phyloP scores from a whole-genome alignment of 1,140 invertebrate species.

The Ridgeia piscesae region DNA sequence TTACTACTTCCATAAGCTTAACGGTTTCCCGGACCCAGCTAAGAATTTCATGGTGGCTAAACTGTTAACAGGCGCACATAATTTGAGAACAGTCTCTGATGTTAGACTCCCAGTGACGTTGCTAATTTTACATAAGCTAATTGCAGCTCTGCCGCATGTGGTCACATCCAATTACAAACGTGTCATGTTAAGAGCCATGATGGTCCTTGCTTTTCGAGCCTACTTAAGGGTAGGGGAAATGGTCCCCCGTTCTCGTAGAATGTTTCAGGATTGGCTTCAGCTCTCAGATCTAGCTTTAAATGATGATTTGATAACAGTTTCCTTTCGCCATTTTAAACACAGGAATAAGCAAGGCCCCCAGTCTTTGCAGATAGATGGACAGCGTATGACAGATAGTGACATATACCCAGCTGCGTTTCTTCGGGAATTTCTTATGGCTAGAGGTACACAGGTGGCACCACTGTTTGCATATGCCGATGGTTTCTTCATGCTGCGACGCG shows the following conservation, averaged over 20 bases:
- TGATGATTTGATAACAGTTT: neutral
- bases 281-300: neutral
- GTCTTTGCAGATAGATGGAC: neutral
- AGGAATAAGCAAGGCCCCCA: neutral
- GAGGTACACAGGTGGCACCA: neutral
- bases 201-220: neutral
- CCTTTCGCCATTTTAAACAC: neutral
- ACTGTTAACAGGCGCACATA: neutral
- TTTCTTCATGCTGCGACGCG: neutral
- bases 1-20: neutral
- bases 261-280: neutral
- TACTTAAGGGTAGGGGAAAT: neutral
- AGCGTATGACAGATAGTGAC: neutral
- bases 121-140: neutral
- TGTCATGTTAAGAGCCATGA: neutral
- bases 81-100: neutral
- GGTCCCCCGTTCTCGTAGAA: neutral
- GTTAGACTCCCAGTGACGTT: neutral
- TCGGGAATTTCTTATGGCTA: neutral
- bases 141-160: neutral
- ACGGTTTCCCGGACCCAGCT: neutral
- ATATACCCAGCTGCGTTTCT: neutral
- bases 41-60: neutral
- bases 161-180: neutral
- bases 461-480: neutral